These are phyloP conservation scores for Oligia fasciuncula DNA, from an alignment of 2,888 invertebrate species.

Conservation along the genomic window DNA sequence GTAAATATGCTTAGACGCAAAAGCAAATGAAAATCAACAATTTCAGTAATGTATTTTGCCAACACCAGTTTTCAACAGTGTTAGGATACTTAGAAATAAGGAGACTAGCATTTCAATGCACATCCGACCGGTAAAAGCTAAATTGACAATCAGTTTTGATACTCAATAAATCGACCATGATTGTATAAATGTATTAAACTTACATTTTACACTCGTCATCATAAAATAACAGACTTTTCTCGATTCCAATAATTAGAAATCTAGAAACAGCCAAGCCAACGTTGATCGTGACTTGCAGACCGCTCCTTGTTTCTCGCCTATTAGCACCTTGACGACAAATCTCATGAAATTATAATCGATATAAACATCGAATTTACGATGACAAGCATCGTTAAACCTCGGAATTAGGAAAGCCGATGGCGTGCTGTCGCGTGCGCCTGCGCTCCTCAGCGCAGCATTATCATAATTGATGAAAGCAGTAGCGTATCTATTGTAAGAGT, in stretches of 20 bases:
- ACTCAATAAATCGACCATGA: slow-evolving; percentile 19
- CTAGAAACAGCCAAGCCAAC: slow-evolving; percentile 17
- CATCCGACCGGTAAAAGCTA: not conserved
- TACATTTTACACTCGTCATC: slow-evolving; percentile 26
- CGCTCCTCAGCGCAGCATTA: slow-evolving; percentile 75
- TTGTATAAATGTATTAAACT: not conserved
- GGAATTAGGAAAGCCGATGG: slow-evolving; percentile 84
- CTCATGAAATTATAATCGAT: slow-evolving; percentile 61
- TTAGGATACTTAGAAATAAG: too few relatives aligned
- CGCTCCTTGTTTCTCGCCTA: slow-evolving; percentile 24
- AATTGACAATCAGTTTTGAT: slow-evolving; percentile 13
- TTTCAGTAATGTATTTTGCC: not conserved
- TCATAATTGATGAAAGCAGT: slow-evolving; percentile 89
- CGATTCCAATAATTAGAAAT: slow-evolving; percentile 47
- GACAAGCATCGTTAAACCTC: slow-evolving; percentile 72
- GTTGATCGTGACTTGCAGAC: slow-evolving; percentile 47
- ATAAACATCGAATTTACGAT: slow-evolving; percentile 67
- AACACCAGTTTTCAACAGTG: not conserved
- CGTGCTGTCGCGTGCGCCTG: slow-evolving; percentile 72
- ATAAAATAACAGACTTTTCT: slow-evolving; percentile 22
- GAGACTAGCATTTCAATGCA: slow-evolving; percentile 5
- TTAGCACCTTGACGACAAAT: slow-evolving; percentile 57
- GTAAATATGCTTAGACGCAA: not conserved
- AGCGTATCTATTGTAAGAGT: slow-evolving; percentile 66
- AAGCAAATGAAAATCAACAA: not conserved